Evolutionary conservation across 2,797 vertebrate genomes (phyloP), one percentile per base, ranked within the genome.

Genomic region (Falco concolor): DNA sequence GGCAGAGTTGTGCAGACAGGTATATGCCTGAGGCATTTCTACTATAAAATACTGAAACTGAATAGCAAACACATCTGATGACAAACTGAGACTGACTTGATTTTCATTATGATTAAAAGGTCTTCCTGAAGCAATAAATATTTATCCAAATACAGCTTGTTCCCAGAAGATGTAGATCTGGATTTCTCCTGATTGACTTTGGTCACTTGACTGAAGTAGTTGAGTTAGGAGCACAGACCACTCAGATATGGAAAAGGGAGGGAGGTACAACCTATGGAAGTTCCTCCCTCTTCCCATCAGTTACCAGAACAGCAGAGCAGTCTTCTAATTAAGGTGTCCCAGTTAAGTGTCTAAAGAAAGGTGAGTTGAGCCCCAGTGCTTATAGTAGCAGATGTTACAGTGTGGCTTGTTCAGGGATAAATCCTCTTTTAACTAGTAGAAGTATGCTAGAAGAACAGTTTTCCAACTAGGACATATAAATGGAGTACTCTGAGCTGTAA

Each of bases 401-500:
- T 34, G 50, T 53, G 38, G 19, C 47, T 81, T 82, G 23, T 72
- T 64, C 65, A 69, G 75, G 44, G 22, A 65, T 69, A 74, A 93
- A 91, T 86, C 47, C 14, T 70, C 42, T 77, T 91, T 78, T 89
- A 91, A 85, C 47, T 49, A 73, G 52, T 8, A 70, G 27, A 60
- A 85, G 20, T 40, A 61, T 52, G 6, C 34, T 93, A 44, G 59
- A 77, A 85, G 70, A 89, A 84, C 28, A 70, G 36, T 91, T 77
- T 94, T 75, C 80, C 87, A 86, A 27, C 59, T 50, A 91, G 79
- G 93, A 88, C 72, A 36, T 65, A 93, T 84, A 92, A 96, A 93
- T 81, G 67, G 25, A 84, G 27, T 80, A 42, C 57, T 86, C 52
- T 44, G 61, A 81, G 65, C 70, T 87, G 67, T 81, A 90, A 69